Conservation (phyloP, 2,797 vertebrate species). For the Hippoglossus hippoglossus region DNA sequence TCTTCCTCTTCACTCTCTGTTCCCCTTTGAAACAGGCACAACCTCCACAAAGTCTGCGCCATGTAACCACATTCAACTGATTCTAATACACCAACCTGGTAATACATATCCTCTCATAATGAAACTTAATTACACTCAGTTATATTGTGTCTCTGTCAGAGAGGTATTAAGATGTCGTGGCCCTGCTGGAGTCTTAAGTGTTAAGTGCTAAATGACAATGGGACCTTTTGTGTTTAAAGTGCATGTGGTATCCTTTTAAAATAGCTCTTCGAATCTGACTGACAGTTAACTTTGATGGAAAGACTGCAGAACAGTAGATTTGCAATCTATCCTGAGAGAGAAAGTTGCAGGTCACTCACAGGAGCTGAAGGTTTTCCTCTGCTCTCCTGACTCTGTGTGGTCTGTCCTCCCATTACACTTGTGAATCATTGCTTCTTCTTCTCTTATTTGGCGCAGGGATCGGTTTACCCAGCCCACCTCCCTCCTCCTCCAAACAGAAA, state of each 20-base stretch:
- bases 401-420: neutral
- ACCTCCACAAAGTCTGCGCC: neutral
- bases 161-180: neutral
- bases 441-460: conserved; percentile 42
- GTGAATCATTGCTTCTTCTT: neutral
- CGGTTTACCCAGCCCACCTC: conserved; percentile 45
- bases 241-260: no score
- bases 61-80: neutral
- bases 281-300: neutral
- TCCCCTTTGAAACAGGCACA: neutral
- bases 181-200: neutral
- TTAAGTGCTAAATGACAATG: neutral
- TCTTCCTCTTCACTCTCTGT: neutral
- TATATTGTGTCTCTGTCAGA: neutral
- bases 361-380: conserved; percentile 17
- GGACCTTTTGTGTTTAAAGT: neutral
- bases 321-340: neutral
- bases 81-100: neutral
- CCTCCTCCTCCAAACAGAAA: conserved; percentile 24
- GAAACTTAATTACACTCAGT: neutral
- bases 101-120: neutral
- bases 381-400: conserved; percentile 33
- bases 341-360: conserved; percentile 22
- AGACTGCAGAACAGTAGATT: neutral
- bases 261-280: neutral